Evolutionary conservation across 2,113 vertebrate genomes (phyloP), one percentile per base, ranked within the genome.

Genomic region (Dasyprocta punctata): DNA sequence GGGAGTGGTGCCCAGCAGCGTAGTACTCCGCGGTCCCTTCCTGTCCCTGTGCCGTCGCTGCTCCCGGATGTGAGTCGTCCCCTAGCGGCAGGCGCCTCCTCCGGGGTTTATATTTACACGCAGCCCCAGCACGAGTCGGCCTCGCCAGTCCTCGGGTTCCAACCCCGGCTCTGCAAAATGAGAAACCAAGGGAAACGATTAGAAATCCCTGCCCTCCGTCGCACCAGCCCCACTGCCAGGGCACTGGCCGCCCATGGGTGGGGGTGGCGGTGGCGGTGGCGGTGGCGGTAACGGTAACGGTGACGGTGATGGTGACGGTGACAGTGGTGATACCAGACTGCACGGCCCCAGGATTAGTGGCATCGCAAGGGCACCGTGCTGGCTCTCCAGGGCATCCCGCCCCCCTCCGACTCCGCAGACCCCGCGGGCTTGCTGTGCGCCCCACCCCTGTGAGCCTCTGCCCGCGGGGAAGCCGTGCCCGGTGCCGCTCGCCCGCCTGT

Each of bases 251-350:
- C 49, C 19, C 36, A 0, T 7, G 16, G 6, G 36, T 6, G 14
- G 41, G 12, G 2, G 36, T 9, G 3, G 10, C 38, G 54, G 17
- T 56, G 54, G 17, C 19, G 54, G 19, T 16, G 14, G 52, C 8
- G 47, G n/a, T n/a, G n/a, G n/a, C n/a, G n/a, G n/a, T n/a, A n/a
- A n/a, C n/a, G n/a, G n/a, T n/a, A n/a, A n/a, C n/a, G n/a, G n/a
- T n/a, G n/a, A n/a, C n/a, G n/a, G n/a, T n/a, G n/a, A n/a, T n/a
- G n/a, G n/a, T n/a, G n/a, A n/a, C n/a, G n/a, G n/a, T n/a, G n/a
- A n/a, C n/a, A n/a, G n/a, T 54, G 49, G 1, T 65, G 0, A 0
- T 41, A 1, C 1, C 19, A 65, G 63, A 41, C 22, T 3, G 69
- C 3, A 5, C 49, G 36, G 41, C 20, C 22, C 41, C 0, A 65